phyloP scores from a whole-genome alignment of 1,140 invertebrate genomes.

The Diabrotica virgifera region DNA sequence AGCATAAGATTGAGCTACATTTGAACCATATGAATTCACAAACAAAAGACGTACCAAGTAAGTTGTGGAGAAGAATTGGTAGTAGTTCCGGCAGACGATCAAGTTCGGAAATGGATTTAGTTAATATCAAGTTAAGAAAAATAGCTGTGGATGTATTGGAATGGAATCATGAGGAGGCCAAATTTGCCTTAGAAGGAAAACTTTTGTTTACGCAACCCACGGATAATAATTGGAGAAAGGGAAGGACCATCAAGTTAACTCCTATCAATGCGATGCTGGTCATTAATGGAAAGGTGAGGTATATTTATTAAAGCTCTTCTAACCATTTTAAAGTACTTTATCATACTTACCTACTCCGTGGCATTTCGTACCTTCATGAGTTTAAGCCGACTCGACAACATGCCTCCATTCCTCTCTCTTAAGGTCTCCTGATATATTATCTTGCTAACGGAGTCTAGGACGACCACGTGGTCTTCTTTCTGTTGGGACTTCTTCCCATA shows the following conservation, averaged over 20 bases:
- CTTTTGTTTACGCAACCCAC: constrained; percentile 81
- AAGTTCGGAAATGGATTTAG: constrained; percentile 76
- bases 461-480: too few species aligned
- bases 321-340: too few species aligned
- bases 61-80: constrained; percentile 84
- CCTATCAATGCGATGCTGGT: constrained; percentile 84
- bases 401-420: too few species aligned
- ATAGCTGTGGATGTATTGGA: constrained; percentile 89
- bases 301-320: not conserved
- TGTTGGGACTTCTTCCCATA: too few species aligned
- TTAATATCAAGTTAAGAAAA: constrained; percentile 84
- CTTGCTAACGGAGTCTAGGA: too few species aligned
- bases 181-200: constrained; percentile 83
- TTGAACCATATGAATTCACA: constrained; percentile 94
- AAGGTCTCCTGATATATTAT: too few species aligned
- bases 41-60: constrained; percentile 86
- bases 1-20: constrained; percentile 88
- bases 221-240: constrained; percentile 85
- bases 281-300: constrained; percentile 75
- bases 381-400: too few species aligned
- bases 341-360: too few species aligned
- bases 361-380: too few species aligned
- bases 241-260: constrained; percentile 81
- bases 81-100: constrained; percentile 71
- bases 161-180: constrained; percentile 88